A percentile compares a stretch with the other conserved stretches of the same genome.
phyloP scores from a whole-genome alignment of 2,888 invertebrate genomes.

The Rotaria magnacalcarata region DNA sequence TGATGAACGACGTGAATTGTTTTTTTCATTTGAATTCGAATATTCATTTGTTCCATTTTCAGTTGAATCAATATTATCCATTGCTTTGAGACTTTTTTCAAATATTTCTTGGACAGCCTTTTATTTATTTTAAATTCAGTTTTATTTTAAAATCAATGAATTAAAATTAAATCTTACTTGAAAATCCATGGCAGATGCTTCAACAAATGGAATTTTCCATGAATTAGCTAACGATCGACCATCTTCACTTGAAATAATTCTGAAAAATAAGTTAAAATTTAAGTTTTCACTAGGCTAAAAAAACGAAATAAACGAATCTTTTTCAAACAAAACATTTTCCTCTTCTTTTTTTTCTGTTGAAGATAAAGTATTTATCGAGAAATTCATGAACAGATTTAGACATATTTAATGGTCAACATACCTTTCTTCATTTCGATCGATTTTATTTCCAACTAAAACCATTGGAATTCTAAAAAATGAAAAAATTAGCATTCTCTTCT shows the following conservation, averaged over 20 bases:
- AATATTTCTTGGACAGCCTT: not conserved
- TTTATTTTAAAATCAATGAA: not conserved
- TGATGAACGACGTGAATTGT: no score
- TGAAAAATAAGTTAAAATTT: not conserved
- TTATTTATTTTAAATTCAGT: not conserved
- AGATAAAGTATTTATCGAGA: no score
- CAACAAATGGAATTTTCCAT: not conserved
- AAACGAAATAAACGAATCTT: no score
- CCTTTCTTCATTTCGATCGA: not conserved
- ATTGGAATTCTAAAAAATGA: not conserved
- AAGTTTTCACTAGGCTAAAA: no score
- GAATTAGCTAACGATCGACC: not conserved
- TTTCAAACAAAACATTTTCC: no score
- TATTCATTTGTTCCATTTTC: not conserved
- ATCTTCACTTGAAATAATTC: not conserved
- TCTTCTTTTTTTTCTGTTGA: no score
- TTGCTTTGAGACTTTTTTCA: not conserved
- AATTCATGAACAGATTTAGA: no score
- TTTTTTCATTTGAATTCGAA: not conserved
- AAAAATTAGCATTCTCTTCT: no score
- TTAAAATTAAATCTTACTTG: not conserved
- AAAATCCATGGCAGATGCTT: not conserved
- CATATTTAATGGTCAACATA: no score
- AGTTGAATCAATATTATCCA: not conserved
- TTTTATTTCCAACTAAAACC: constrained; percentile 9